Evolutionary conservation across 2,888 invertebrate species (phyloP), one percentile per base, ranked within the genome.

Genomic region (Eristalis intricaria): DNA sequence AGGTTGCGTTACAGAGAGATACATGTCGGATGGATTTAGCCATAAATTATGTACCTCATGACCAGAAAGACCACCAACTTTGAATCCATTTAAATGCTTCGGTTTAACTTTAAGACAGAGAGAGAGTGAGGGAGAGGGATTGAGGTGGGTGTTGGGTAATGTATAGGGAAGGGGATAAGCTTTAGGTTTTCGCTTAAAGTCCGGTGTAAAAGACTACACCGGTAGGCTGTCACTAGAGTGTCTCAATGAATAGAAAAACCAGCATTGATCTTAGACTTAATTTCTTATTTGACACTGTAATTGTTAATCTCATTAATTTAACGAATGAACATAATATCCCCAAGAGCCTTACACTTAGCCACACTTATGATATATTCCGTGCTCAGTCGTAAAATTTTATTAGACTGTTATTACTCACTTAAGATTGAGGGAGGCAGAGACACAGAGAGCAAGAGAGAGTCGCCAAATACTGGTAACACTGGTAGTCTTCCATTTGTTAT

Each of bases 11-110:
- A 65, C 43, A 64, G 68, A 81, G 74, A 69, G 83, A 32, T 32
- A 76, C 75, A 83, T 87, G 83, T 80, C 87, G 84, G 87, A 80
- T 69, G 73, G 69, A 75, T 83, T 69, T 19, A 22, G 74, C 71
- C 40, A 87, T 87, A 83, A 87, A 87, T 87, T 87, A 87, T 87
- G 87, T 75, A 87, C 70, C 64, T 40, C 61, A 61, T 13, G 43
- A 29, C 71, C 23, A 40, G 29, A 26, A 64, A 64, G 38, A 35
- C 56, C 23, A 19, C 50, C 50, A 19, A 50, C 50, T 19, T 50
- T 19, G 50, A 8, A 43, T 7, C 8, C 61, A 60, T 13, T 26
- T 50, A 50, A 68, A 64, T 22, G 11, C 10, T 10, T 56, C 13
- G 40, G 38, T 29, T 65, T 58, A 15, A 61, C 61, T 19, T n/a